These are phyloP conservation scores for Orussus abietinus DNA, from an alignment of 1,140 invertebrate genomes.

Conservation along the genomic window DNA sequence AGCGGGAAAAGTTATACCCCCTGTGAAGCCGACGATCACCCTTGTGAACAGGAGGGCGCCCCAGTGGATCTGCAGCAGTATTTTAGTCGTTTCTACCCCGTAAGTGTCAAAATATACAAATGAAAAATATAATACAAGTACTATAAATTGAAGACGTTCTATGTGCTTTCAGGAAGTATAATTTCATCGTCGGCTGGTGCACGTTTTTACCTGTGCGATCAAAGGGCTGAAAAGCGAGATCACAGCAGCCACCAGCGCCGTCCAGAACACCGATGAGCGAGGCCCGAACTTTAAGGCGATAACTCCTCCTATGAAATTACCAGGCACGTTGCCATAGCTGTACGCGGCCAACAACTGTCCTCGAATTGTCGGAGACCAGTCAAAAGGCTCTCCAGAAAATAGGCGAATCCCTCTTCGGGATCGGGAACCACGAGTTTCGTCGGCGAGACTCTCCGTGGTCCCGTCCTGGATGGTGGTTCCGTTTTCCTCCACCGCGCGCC, in stretches of 20 bases:
- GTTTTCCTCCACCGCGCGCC: too few relatives aligned
- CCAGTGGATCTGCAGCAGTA: conserved; percentile 47
- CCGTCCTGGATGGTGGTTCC: too few relatives aligned
- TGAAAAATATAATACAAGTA: too few relatives aligned
- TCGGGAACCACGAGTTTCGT: too few relatives aligned
- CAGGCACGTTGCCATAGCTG: conserved; percentile 48
- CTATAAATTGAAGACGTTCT: too few relatives aligned
- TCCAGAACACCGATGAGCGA: conserved; percentile 62
- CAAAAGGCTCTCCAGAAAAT: conserved; percentile 36
- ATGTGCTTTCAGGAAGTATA: too few relatives aligned
- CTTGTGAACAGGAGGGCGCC: conserved; percentile 18
- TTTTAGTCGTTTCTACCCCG: too few relatives aligned
- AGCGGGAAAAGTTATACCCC: conserved; percentile 64
- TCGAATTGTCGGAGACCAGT: conserved; percentile 57
- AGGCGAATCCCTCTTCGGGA: too few relatives aligned
- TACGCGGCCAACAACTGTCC: conserved; percentile 64
- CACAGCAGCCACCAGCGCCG: conserved; percentile 58
- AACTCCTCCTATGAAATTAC: conserved; percentile 58
- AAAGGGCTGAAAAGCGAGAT: conserved; percentile 63
- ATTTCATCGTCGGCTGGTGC: too few relatives aligned
- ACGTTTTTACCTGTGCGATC: conserved; percentile 54
- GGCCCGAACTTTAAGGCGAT: conserved; percentile 67
- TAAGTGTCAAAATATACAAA: too few relatives aligned
- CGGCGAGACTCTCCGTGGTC: too few relatives aligned
- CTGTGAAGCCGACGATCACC: conserved; percentile 43